phyloP scores from a whole-genome alignment of 1,140 invertebrate species.

The Onthophagus taurus region DNA sequence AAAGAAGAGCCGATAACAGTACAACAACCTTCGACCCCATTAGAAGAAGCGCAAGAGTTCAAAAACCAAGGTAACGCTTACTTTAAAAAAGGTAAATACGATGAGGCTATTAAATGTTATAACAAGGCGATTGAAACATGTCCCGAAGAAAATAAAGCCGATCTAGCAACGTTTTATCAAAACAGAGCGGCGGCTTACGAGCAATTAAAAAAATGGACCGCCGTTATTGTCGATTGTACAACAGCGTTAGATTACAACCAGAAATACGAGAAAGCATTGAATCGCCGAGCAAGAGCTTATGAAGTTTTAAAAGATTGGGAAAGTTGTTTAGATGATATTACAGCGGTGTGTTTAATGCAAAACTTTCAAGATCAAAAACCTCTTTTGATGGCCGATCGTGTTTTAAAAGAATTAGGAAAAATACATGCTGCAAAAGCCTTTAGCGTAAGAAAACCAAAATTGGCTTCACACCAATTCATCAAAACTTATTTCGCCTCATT shows the following conservation, averaged over 20 bases:
- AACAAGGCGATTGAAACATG: constrained; percentile 82
- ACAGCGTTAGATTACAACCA: constrained; percentile 77
- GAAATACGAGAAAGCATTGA: constrained; percentile 82
- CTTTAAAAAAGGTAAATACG: constrained; percentile 78
- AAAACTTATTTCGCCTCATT: constrained; percentile 80
- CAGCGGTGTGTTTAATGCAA: constrained; percentile 84
- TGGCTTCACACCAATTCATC: constrained; percentile 78
- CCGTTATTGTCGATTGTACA: constrained; percentile 79
- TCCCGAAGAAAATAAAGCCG: constrained; percentile 59
- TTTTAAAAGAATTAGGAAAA: constrained; percentile 70
- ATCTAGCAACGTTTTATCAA: constrained; percentile 87
- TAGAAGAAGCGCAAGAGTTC: constrained; percentile 60
- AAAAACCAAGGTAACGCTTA: constrained; percentile 83
- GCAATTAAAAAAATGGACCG: constrained; percentile 76
- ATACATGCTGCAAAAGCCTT: constrained; percentile 63
- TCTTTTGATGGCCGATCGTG: constrained; percentile 71
- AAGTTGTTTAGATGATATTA: constrained; percentile 82
- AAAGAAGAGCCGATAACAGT: constrained; percentile 35
- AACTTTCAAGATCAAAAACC: constrained; percentile 72
- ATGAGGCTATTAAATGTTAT: constrained; percentile 80
- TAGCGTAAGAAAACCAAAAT: constrained; percentile 53
- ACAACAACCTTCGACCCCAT: constrained; percentile 40
- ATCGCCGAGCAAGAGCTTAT: constrained; percentile 71
- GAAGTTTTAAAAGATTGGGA: constrained; percentile 70
- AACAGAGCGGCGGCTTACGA: constrained; percentile 93